phyloP scores from a whole-genome alignment of 1,140 invertebrate genomes.

The Pachyrhynchus sulphureomaculatus region DNA sequence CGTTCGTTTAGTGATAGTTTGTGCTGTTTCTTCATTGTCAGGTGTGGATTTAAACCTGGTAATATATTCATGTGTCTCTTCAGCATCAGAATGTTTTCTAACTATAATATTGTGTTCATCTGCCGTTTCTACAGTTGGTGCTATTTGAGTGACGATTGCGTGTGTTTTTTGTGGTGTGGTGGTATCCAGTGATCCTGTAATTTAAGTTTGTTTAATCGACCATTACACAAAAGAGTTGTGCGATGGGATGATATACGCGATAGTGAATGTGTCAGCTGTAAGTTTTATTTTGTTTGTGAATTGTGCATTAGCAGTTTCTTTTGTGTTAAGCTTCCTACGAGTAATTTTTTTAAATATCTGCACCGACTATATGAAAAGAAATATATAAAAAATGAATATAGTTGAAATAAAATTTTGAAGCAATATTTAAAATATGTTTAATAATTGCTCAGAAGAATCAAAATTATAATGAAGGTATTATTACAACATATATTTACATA shows the following conservation, averaged over 20 bases:
- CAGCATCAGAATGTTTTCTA: constrained; percentile 45
- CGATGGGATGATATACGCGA: constrained; percentile 16
- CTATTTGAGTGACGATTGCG: constrained; percentile 46
- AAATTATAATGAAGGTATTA: no score
- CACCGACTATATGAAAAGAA: neutral
- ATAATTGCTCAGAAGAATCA: no score
- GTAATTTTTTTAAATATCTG: neutral
- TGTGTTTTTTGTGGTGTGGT: constrained; percentile 48
- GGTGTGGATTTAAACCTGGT: constrained; percentile 57
- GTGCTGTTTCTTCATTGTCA: constrained; percentile 53
- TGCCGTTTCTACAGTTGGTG: constrained; percentile 35
- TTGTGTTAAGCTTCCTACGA: constrained; percentile 5
- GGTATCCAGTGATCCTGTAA: constrained; percentile 50
- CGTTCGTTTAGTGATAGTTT: constrained; percentile 58
- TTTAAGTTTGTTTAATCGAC: constrained; percentile 26
- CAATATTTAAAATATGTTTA: no score
- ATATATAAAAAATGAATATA: neutral
- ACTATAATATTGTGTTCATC: constrained; percentile 41
- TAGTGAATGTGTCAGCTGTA: constrained; percentile 31
- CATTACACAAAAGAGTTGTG: neutral
- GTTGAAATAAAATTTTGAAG: no score
- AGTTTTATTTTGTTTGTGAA: constrained; percentile 22
- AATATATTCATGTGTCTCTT: constrained; percentile 59
- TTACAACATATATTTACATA: no score
- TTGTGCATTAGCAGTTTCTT: constrained; percentile 29